These are phyloP conservation scores for Dipodomys merriami DNA, from an alignment of 2,113 vertebrate species.

Conservation along the genomic window DNA sequence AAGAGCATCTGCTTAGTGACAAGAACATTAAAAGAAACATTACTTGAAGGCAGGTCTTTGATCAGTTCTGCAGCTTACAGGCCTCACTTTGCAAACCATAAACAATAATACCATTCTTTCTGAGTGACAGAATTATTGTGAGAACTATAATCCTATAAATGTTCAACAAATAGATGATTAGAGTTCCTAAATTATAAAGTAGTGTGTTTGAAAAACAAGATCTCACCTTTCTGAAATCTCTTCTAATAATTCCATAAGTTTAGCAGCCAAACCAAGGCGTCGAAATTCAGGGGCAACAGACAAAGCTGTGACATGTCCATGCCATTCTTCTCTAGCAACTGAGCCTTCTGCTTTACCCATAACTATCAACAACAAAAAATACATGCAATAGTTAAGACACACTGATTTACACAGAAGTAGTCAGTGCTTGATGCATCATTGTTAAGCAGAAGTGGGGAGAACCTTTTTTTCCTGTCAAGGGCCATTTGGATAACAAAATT, in stretches of 20 bases:
- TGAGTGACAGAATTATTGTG: background rate
- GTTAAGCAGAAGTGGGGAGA: too few species aligned
- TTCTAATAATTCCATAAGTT: constrained; percentile 97
- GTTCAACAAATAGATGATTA: background rate
- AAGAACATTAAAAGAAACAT: background rate
- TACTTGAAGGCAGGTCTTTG: background rate
- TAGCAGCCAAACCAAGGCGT: constrained; percentile 95
- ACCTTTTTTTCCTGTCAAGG: too few species aligned
- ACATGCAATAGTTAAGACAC: background rate
- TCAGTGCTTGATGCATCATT: background rate
- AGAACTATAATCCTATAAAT: background rate
- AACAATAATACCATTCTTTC: background rate
- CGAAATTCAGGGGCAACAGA: constrained; percentile 97
- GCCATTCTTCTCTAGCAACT: constrained; percentile 97
- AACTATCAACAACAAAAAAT: constrained; percentile 84
- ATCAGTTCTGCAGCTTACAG: background rate
- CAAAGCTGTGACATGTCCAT: constrained; percentile 96
- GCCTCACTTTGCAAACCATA: background rate
- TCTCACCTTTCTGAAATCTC: constrained; percentile 97
- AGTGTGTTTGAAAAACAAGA: background rate
- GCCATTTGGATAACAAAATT: too few species aligned
- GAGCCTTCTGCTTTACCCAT: constrained; percentile 99
- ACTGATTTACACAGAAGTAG: background rate
- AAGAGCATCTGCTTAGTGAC: background rate
- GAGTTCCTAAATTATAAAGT: background rate